Conservation (phyloP, 2,888 invertebrate genomes). For the Sarcophaga subvicina region DNA sequence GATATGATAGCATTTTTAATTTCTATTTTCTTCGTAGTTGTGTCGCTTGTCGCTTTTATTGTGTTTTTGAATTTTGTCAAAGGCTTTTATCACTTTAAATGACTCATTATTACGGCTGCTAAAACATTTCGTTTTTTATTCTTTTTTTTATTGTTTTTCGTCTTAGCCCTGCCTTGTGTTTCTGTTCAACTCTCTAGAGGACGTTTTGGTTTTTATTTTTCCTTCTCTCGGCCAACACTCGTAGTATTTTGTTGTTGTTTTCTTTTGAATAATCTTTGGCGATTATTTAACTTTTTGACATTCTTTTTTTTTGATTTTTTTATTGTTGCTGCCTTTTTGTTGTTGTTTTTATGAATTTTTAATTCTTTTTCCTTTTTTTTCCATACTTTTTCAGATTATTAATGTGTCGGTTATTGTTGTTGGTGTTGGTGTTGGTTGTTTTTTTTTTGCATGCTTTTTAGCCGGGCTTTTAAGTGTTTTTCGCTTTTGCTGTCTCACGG, state of each 20-base stretch:
- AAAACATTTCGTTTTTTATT: neutral
- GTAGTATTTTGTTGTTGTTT: neutral
- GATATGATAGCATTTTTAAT: no score
- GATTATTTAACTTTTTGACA: slow-evolving; percentile 64
- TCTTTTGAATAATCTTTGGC: slow-evolving; percentile 59
- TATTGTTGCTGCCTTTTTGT: no score
- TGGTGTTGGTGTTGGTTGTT: slow-evolving; percentile 1
- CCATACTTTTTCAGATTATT: slow-evolving; percentile 40
- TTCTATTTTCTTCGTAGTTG: neutral
- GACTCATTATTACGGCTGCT: slow-evolving; percentile 36
- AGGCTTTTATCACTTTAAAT: slow-evolving; percentile 4
- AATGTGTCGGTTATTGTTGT: slow-evolving; percentile 33
- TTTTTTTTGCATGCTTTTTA: slow-evolving; percentile 40
- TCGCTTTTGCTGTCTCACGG: slow-evolving; percentile 19
- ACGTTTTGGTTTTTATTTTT: neutral
- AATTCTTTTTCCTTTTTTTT: neutral
- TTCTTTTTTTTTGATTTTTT: slow-evolving; percentile 2
- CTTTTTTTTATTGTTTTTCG: neutral
- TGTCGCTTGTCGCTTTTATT: neutral
- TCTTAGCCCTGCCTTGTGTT: neutral
- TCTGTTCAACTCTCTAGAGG: neutral
- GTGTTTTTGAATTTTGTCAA: slow-evolving; percentile 4
- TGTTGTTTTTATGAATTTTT: no score
- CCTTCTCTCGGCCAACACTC: slow-evolving; percentile 28
- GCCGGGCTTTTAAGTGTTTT: slow-evolving; percentile 34